Conservation (phyloP, 2,888 invertebrate genomes). For the Clivina fossor region DNA sequence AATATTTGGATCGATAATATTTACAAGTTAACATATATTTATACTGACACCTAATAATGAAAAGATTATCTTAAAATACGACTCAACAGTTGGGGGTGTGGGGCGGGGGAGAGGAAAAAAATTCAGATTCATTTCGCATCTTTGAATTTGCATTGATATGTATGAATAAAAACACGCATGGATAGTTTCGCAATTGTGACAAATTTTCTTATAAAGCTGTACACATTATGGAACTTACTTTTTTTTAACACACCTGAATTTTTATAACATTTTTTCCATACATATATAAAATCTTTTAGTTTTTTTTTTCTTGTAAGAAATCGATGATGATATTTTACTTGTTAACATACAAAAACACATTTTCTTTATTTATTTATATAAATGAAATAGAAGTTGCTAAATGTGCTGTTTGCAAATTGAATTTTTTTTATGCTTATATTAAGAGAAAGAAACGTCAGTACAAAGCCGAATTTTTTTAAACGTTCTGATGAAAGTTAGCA, state of each 20-base stretch:
- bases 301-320: conserved; percentile 32
- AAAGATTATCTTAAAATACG: conserved; percentile 30
- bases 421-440: too few relatives aligned
- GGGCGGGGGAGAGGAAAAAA: too few relatives aligned
- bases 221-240: conserved; percentile 31
- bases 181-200: conserved; percentile 27
- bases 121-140: too few relatives aligned
- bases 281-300: conserved; percentile 31
- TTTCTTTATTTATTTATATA: too few relatives aligned
- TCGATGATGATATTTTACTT: conserved; percentile 12
- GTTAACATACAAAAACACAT: conserved; percentile 23
- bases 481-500: too few relatives aligned
- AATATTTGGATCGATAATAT: conserved; percentile 30
- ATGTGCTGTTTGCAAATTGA: too few relatives aligned
- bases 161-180: conserved; percentile 33
- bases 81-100: conserved; percentile 31
- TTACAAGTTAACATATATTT: conserved; percentile 31
- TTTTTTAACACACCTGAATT: conserved; percentile 29
- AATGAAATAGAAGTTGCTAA: too few relatives aligned
- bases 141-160: conserved; percentile 32
- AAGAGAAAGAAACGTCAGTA: too few relatives aligned
- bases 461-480: too few relatives aligned
- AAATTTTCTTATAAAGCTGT: conserved; percentile 28
- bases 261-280: conserved; percentile 23
- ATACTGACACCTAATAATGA: conserved; percentile 29